phyloP scores from a whole-genome alignment of 2,113 vertebrate species.

The Romanogobio albipinnatus region DNA sequence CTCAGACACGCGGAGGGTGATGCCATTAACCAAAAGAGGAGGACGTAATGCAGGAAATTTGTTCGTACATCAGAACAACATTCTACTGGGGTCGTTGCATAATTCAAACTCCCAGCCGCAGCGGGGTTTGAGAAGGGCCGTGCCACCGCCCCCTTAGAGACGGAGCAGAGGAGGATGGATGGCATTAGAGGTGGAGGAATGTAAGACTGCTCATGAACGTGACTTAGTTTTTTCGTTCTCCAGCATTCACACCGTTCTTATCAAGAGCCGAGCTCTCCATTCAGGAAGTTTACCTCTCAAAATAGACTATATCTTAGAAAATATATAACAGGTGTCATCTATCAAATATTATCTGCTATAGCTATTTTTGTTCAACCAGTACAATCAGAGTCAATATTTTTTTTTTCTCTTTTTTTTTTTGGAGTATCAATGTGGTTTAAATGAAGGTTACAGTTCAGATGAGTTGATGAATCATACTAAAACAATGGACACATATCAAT shows the following conservation, averaged over 20 bases:
- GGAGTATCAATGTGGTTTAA: conserved; percentile 74
- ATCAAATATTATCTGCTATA: conserved; percentile 77
- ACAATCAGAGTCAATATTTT: conserved; percentile 75
- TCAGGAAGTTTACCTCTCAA: conserved; percentile 79
- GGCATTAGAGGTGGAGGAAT: conserved; percentile 59
- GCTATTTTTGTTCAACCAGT: conserved; percentile 75
- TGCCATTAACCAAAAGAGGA: conserved; percentile 49
- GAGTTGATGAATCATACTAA: conserved; percentile 77
- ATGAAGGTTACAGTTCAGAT: conserved; percentile 75
- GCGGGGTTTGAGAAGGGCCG: conserved; percentile 75
- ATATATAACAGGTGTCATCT: conserved; percentile 81
- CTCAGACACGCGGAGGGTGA: conserved; percentile 57
- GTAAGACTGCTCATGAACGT: conserved; percentile 69
- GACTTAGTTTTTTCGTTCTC: conserved; percentile 66
- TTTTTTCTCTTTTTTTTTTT: conserved; percentile 52
- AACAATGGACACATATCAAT: conserved; percentile 69
- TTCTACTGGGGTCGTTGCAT: conserved; percentile 82
- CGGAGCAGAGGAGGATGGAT: conserved; percentile 62
- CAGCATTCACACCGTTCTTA: conserved; percentile 70
- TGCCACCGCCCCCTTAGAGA: conserved; percentile 65
- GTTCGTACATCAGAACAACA: conserved; percentile 78
- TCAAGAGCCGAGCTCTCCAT: conserved; percentile 69
- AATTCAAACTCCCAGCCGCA: conserved; percentile 75
- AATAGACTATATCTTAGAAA: conserved; percentile 85
- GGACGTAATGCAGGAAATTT: conserved; percentile 70